Evolutionary conservation across 2,888 invertebrate species (phyloP), one percentile per base, ranked within the genome.

Genomic region (Sarcophaga carnaria): DNA sequence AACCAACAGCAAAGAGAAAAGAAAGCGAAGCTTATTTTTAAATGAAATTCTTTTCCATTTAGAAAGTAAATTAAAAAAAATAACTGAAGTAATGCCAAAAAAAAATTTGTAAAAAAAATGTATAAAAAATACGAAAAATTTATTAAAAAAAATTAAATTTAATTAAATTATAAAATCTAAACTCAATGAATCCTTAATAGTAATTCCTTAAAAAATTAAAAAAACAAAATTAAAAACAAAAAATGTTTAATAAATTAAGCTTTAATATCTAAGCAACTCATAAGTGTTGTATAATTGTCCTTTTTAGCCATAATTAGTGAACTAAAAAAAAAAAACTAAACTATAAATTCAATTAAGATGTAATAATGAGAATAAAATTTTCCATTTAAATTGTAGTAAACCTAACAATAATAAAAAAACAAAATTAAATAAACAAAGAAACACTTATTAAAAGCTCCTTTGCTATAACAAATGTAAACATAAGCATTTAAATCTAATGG

Each of bases 241-340:
- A 80, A 37, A 37, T 69, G 76, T 63, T 80, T 37, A 77, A 70
- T 69, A 5, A 54, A 37, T 78, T 78, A 82, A 78, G 78, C 75
- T 66, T 75, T 79, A 82, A 85, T 67, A 60, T 76, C 59, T 82
- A 85, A 79, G 82, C 75, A 82, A 79, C 79, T 85, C 82, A 85
- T 82, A 22, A 85, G 85, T 85, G 79, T 82, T 85, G 78, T 85
- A 85, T 76, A 75, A 62, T 59, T 82, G 71, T 85, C 69, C 66
- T 66, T 71, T 78, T 79, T 75, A 75, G 70, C 59, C 37, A 66
- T 76, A 75, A 47, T 20, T 60, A 45, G 22, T 66, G 22, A 27
- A n/a, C 72, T 8, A 71, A 67, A 22, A 72, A 60, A 22, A 54
- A 54, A 37, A 76, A 49, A 70, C 6, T 54, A 20, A 49, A 47